Conservation (phyloP, 2,113 vertebrate genomes). For the Hoplias malabaricus region DNA sequence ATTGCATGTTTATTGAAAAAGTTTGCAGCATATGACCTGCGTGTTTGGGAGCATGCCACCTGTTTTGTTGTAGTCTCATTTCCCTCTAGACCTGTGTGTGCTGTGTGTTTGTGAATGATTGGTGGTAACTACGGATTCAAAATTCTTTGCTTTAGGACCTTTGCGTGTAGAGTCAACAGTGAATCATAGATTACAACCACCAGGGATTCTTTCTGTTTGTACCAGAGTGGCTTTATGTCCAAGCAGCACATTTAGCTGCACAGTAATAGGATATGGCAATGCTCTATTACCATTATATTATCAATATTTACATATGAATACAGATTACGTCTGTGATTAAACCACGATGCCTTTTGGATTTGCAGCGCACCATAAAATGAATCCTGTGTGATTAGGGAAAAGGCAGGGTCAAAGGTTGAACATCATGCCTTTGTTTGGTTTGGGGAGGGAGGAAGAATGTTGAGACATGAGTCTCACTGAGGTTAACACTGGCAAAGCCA, state of each 20-base stretch:
- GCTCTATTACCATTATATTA: not conserved
- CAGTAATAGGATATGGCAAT: not conserved
- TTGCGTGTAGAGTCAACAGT: slow-evolving; percentile 21
- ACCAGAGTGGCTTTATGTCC: not conserved
- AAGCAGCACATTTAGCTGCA: slow-evolving; percentile 21
- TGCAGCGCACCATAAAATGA: not conserved
- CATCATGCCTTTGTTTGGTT: slow-evolving; percentile 26
- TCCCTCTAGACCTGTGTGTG: not conserved
- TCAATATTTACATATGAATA: not conserved
- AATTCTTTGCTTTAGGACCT: slow-evolving; percentile 6
- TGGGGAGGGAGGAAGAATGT: not conserved
- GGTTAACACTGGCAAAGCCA: slow-evolving; percentile 25
- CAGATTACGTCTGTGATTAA: not conserved
- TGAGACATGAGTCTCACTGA: slow-evolving; percentile 14
- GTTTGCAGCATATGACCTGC: not conserved
- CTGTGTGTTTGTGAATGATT: slow-evolving; percentile 4
- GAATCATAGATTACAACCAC: not conserved
- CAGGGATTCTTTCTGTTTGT: not conserved
- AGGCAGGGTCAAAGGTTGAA: not conserved
- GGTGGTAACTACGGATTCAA: slow-evolving; percentile 14
- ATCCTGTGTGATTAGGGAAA: slow-evolving; percentile 10
- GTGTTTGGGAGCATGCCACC: not conserved
- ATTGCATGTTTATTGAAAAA: not conserved
- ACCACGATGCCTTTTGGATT: not conserved
- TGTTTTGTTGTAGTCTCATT: not conserved